Conservation (phyloP, 1,140 invertebrate species). For the Ceratina japonica region DNA sequence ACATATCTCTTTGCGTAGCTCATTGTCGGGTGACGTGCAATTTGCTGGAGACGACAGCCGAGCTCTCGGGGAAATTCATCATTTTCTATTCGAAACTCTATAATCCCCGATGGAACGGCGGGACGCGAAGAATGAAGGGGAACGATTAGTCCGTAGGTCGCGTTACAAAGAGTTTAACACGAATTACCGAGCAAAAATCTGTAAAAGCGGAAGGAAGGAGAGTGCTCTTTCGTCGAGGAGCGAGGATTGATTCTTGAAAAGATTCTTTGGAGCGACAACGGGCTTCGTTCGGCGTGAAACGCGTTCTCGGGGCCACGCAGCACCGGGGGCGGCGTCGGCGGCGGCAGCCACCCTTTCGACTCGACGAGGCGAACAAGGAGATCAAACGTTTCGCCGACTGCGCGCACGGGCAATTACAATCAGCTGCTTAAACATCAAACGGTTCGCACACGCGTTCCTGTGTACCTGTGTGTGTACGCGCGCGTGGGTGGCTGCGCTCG, state of each 20-base stretch:
- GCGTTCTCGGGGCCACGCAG: background rate
- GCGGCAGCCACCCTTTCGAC: constrained; percentile 9
- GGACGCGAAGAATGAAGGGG: no score
- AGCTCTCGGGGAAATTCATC: background rate
- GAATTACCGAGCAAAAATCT: no score
- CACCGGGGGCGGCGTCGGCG: background rate
- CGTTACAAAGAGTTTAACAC: no score
- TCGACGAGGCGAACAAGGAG: constrained; percentile 1
- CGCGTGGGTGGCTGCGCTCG: no score
- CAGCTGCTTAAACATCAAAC: constrained; percentile 44
- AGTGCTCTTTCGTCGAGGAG: no score
- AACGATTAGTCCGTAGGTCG: no score
- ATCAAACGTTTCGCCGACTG: constrained; percentile 38
- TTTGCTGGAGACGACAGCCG: background rate
- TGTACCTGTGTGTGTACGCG: no score
- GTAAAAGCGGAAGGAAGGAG: no score
- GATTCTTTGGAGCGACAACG: background rate
- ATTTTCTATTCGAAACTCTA: no score
- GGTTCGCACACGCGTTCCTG: background rate
- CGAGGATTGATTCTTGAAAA: no score
- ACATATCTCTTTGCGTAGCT: background rate
- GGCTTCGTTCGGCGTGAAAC: constrained; percentile 8
- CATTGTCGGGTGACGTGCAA: background rate
- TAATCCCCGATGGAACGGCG: no score
- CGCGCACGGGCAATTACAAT: constrained; percentile 22